phyloP scores from a whole-genome alignment of 2,113 vertebrate species.

The Tupaia tana region DNA sequence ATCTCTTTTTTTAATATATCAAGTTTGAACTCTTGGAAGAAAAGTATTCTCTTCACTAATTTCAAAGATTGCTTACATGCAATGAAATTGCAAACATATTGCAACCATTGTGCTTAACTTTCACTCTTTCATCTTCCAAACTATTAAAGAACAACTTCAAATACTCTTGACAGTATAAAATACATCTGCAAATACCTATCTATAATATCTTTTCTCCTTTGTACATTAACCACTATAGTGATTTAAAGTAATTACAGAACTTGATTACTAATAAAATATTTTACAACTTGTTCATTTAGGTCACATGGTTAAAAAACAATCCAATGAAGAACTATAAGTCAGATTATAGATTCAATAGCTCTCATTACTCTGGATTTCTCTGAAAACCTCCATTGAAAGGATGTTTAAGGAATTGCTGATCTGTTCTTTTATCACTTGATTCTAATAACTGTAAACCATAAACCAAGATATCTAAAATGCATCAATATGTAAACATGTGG shows the following conservation, averaged over 20 bases:
- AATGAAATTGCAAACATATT: not conserved
- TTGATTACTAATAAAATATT: slow-evolving; percentile 49
- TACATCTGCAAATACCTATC: not conserved
- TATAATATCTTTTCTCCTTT: not conserved
- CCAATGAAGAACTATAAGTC: not conserved
- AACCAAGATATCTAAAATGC: not conserved
- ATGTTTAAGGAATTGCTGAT: slow-evolving; percentile 14
- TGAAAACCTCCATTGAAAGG: not conserved
- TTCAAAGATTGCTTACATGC: not conserved
- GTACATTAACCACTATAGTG: not conserved
- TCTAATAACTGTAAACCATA: slow-evolving; percentile 38
- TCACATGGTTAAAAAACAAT: not conserved
- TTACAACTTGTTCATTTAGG: not conserved
- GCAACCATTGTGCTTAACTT: not conserved
- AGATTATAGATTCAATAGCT: not conserved
- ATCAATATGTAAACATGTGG: slow-evolving; percentile 37
- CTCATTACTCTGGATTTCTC: slow-evolving; percentile 39
- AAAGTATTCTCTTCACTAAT: not conserved
- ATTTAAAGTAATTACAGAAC: not conserved
- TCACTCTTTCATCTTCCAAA: slow-evolving; percentile 10
- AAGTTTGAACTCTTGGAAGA: not conserved
- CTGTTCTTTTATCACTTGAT: slow-evolving; percentile 28
- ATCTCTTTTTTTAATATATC: too few species aligned
- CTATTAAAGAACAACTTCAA: not conserved
- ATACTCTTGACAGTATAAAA: not conserved